Evolutionary conservation across 2,888 invertebrate genomes (phyloP).

Genomic region (Agonopterix subpropinquella): DNA sequence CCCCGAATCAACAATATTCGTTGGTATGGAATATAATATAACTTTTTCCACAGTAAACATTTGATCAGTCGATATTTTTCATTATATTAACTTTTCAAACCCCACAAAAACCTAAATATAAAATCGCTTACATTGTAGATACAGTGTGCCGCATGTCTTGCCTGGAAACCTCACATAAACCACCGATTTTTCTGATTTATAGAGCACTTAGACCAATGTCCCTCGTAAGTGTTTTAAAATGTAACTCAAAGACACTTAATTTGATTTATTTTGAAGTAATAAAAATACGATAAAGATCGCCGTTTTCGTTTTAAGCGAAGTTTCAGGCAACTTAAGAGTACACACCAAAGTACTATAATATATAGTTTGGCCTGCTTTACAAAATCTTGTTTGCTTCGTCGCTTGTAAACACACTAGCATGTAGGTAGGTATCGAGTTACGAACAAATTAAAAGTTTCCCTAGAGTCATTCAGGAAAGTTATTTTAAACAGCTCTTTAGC

Average conservation of each 20-base stretch:
- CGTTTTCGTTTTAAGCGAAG: background rate
- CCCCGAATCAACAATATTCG: too few species aligned
- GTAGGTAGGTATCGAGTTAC: background rate
- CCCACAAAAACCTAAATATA: slow-evolving; percentile 1
- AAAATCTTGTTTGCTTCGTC: background rate
- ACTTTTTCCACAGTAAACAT: too few species aligned
- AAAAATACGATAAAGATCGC: slow-evolving; percentile 5
- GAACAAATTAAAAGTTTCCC: slow-evolving; percentile 1
- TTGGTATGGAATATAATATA: too few species aligned
- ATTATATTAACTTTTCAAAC: too few species aligned
- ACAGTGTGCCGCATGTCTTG: slow-evolving; percentile 16
- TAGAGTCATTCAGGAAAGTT: background rate
- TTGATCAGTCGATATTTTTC: too few species aligned
- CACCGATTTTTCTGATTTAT: slow-evolving; percentile 45
- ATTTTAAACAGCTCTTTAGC: background rate
- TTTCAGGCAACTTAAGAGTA: background rate
- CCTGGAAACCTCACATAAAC: slow-evolving; percentile 30
- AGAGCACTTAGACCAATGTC: slow-evolving; percentile 45
- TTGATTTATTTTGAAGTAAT: slow-evolving; percentile 22
- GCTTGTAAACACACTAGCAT: background rate
- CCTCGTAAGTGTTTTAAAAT: slow-evolving; percentile 45
- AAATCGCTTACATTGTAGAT: slow-evolving; percentile 21
- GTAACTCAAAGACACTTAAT: slow-evolving; percentile 24
- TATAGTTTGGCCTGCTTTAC: background rate
- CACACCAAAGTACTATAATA: background rate